Percentiles rank a stretch among this genome's conserved stretches.
phyloP scores from a whole-genome alignment of 2,113 vertebrate species.

The Malurus alboscapulatus region DNA sequence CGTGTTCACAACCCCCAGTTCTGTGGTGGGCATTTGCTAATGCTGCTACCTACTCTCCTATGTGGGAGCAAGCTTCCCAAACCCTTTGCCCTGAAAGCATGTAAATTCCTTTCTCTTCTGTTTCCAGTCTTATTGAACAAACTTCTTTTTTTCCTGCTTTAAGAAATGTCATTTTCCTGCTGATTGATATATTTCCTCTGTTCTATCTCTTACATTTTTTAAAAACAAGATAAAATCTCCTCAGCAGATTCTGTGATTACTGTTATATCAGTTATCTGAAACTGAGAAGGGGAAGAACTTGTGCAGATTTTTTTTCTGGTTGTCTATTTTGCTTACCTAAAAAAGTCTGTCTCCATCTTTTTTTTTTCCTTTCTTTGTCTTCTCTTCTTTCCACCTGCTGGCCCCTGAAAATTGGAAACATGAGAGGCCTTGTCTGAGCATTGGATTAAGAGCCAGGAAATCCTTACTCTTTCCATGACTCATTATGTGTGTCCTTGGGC shows the following conservation, averaged over 20 bases:
- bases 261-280: neutral
- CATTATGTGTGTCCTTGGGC: conserved; percentile 35
- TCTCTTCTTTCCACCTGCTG: neutral
- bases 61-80: neutral
- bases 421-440: conserved; percentile 15
- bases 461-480: conserved; percentile 47
- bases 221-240: neutral
- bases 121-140: neutral
- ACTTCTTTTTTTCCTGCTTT: neutral
- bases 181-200: neutral
- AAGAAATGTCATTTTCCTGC: neutral
- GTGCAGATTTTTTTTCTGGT: neutral
- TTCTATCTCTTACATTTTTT: neutral
- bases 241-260: neutral
- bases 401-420: neutral
- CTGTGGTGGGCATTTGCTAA: neutral
- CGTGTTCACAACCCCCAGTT: neutral
- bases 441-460: conserved; percentile 40
- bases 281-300: neutral
- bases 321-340: neutral
- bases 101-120: neutral
- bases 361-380: neutral
- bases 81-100: neutral
- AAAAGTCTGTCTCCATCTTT: neutral
- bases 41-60: neutral